Base-by-base conservation (phyloP, 2,113 vertebrate genomes). In the Condylura cristata region DNA sequence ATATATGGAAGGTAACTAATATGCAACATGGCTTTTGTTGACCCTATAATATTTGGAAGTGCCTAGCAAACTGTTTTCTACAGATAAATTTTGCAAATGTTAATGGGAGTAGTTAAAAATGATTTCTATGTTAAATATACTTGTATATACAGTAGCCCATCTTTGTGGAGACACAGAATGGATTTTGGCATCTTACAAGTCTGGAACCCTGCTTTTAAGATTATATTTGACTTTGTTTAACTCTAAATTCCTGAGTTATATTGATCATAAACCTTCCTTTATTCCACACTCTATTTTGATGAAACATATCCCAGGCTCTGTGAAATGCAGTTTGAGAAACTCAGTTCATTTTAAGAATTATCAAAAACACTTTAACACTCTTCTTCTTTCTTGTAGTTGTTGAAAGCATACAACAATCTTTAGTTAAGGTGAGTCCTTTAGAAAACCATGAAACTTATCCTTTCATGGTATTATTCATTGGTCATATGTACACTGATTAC, bases 371-470 rank as follows among this genome's bases (percentile, higher is more conserved):
- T 68, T 72, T 6, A 92, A 75, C 44, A 75, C 60, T 68, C 60
- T 81, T n/a, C n/a, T 53, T 93, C 34, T n/a, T 78, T 68, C 76
- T 72, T 90, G 28, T 30, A 37, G 8, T 30, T 80, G 87, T 56
- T 61, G 30, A 87, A 94, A 86, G 51, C n/a, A 86, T 66, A 37
- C 18, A 39, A 28, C 39, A 84, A 53, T 88, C 39, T 90, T 93
- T 65, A 82, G 70, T 61, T 82, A 16, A 70, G 65, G 65, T 56
- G 65, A 87, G 56, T 93, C 68, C 30, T 89, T 89, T 82, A 61
- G 74, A 79, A 63, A 82, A 34, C n/a, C 5, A n/a, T 86, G 26
- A 37, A 83, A 71, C 53, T 79, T 81, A 70, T 24, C 44, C 44
- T 48, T 91, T 83, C 20, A 48, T 71, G 84, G 14, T 6, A 30